Evolutionary conservation across 2,888 invertebrate genomes (phyloP).

Genomic region (Linnaemya vulpina): DNA sequence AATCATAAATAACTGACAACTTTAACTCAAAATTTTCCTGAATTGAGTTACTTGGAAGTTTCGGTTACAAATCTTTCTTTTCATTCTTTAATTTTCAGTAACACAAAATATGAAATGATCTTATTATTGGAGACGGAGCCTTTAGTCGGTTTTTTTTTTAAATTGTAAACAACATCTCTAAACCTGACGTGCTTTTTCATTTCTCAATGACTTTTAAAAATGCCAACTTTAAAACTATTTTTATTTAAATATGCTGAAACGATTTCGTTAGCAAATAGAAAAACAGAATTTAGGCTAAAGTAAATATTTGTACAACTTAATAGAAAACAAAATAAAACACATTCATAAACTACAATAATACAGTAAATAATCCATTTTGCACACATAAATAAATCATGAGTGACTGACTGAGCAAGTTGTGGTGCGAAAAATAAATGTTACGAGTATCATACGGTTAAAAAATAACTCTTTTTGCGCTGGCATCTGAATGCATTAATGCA

Average conservation of each 20-base stretch:
- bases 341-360: not conserved
- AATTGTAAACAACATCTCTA: not conserved
- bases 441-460: conserved; percentile 15
- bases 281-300: conserved; percentile 38
- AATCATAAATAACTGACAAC: too few species aligned
- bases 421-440: conserved; percentile 50
- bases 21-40: too few species aligned
- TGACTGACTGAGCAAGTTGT: conserved; percentile 37
- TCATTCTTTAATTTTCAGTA: not conserved
- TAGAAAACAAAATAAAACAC: conserved; percentile 8
- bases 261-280: conserved; percentile 27
- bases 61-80: not conserved
- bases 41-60: not conserved
- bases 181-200: not conserved
- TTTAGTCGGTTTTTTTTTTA: not conserved
- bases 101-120: not conserved
- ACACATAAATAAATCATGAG: conserved; percentile 45
- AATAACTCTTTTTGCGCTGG: not conserved
- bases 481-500: conserved; percentile 31
- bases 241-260: conserved; percentile 34
- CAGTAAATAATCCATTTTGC: conserved; percentile 32
- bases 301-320: conserved; percentile 22
- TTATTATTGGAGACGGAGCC: not conserved
- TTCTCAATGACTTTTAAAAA: not conserved
- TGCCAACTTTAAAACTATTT: conserved; percentile 9